A percentile compares a stretch with the other conserved stretches of the same genome.
These are phyloP conservation scores for Seira ritae DNA, from an alignment of 2,888 invertebrate species.

Conservation along the genomic window DNA sequence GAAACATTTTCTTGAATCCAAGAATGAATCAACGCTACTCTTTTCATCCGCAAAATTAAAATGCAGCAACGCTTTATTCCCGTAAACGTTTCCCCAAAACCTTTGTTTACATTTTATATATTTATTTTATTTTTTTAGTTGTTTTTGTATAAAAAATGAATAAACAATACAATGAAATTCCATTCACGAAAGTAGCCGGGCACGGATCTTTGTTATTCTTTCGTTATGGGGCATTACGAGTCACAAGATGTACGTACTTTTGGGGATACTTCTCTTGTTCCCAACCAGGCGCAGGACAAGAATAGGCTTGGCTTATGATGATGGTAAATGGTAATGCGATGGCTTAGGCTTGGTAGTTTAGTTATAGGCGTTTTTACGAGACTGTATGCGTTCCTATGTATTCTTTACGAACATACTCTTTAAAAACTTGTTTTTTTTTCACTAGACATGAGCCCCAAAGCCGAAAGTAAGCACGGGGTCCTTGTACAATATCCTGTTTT, in stretches of 20 bases:
- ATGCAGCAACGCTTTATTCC: background rate
- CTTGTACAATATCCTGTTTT: too few species aligned
- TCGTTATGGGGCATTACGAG: background rate
- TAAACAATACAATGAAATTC: constrained; percentile 58
- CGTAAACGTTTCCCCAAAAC: background rate
- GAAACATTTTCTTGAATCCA: too few species aligned
- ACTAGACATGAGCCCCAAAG: too few species aligned
- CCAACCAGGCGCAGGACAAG: background rate
- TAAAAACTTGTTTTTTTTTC: too few species aligned
- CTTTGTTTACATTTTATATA: constrained; percentile 55
- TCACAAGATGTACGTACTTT: background rate
- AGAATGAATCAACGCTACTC: background rate
- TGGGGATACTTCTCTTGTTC: background rate
- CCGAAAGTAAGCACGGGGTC: too few species aligned
- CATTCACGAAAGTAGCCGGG: constrained; percentile 47
- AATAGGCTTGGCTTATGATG: background rate
- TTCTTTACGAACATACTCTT: too few species aligned
- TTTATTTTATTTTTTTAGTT: constrained; percentile 41
- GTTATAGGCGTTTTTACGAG: too few species aligned
- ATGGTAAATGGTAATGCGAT: too few species aligned
- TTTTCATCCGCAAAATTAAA: constrained; percentile 21
- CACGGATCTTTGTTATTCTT: background rate
- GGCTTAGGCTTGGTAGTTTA: too few species aligned
- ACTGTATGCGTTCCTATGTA: too few species aligned
- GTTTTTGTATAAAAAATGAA: constrained; percentile 53